These are phyloP conservation scores for Eufriesea mexicana DNA, from an alignment of 1,140 invertebrate species.

Conservation along the genomic window DNA sequence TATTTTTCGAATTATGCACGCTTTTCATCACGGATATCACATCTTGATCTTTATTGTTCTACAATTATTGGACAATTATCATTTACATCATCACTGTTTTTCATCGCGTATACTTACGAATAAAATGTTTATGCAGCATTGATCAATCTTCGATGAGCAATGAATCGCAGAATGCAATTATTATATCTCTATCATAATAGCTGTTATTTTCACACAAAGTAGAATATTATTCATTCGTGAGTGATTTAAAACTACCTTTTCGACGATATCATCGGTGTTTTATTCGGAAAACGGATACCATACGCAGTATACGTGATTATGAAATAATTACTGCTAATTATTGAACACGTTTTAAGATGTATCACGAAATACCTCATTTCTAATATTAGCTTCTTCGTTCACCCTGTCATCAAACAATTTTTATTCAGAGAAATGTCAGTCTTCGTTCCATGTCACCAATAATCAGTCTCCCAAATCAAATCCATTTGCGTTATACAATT, in stretches of 20 bases:
- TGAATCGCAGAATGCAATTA: neutral
- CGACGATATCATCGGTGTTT: neutral
- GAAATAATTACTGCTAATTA: neutral
- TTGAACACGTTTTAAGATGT: neutral
- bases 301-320: neutral
- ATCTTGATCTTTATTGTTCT: neutral
- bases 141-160: neutral
- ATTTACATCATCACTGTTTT: conserved; percentile 1
- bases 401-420: too few species aligned
- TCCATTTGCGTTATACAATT: too few species aligned
- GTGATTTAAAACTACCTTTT: neutral
- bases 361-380: neutral
- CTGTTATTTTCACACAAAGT: neutral
- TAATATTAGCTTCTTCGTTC: neutral
- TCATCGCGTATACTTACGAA: neutral
- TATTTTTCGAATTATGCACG: neutral
- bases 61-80: neutral
- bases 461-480: too few species aligned
- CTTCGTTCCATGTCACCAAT: too few species aligned
- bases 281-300: neutral
- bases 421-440: too few species aligned
- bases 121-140: neutral
- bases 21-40: neutral
- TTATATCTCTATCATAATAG: neutral
- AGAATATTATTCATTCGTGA: neutral